Conservation (phyloP, 2,888 invertebrate species). For the Polyommatus iphigenia region DNA sequence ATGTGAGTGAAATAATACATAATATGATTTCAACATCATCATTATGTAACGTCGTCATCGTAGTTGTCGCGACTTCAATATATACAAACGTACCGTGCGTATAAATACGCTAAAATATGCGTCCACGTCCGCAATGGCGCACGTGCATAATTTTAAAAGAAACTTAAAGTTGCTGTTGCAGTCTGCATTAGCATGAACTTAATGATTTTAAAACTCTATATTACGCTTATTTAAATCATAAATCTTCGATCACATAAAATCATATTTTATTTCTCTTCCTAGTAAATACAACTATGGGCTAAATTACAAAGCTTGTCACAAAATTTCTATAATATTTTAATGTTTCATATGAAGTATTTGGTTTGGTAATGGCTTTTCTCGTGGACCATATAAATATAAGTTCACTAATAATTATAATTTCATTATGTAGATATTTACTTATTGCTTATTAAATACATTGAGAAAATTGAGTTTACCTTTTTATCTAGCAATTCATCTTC, state of each 20-base stretch:
- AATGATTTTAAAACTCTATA: too few relatives aligned
- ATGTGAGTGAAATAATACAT: constrained; percentile 42
- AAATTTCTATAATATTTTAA: too few relatives aligned
- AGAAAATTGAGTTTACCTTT: too few relatives aligned
- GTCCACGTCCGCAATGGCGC: background rate
- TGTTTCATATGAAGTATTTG: too few relatives aligned
- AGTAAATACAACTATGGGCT: background rate
- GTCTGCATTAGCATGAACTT: too few relatives aligned
- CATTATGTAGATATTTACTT: too few relatives aligned
- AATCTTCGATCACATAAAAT: background rate
- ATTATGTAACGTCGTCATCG: background rate
- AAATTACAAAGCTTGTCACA: too few relatives aligned
- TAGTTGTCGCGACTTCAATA: background rate
- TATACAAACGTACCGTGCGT: background rate
- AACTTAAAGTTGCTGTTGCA: background rate
- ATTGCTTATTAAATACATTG: too few relatives aligned
- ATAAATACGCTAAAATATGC: background rate
- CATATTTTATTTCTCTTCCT: background rate
- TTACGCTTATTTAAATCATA: background rate
- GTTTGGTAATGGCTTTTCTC: too few relatives aligned
- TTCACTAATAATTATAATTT: too few relatives aligned
- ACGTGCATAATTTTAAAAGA: background rate
- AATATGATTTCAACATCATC: background rate
- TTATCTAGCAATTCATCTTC: too few relatives aligned
- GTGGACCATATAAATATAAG: too few relatives aligned